These are phyloP conservation scores for Temnothorax unifasciatus DNA, from an alignment of 2,888 invertebrate species.

Conservation along the genomic window DNA sequence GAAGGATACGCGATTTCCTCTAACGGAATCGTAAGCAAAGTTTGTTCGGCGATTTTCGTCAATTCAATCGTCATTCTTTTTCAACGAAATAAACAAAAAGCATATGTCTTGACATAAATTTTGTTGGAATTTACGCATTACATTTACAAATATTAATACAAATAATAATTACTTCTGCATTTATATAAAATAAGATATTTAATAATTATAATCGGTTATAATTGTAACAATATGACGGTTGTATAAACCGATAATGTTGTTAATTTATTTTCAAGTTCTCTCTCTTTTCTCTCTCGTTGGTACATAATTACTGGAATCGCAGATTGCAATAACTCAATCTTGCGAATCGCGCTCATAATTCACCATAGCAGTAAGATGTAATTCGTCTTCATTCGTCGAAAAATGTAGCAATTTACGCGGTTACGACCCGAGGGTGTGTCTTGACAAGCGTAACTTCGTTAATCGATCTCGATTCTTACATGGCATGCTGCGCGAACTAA, in stretches of 20 bases:
- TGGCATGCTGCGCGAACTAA: constrained; percentile 19
- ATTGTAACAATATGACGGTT: background rate
- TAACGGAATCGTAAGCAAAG: constrained; percentile 10
- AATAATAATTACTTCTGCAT: background rate
- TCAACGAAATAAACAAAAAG: background rate
- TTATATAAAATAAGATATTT: constrained; percentile 5
- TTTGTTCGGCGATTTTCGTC: background rate
- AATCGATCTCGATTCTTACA: constrained; percentile 49
- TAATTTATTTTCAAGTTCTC: background rate
- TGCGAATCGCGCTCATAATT: background rate
- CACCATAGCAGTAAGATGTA: background rate
- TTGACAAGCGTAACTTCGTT: constrained; percentile 44
- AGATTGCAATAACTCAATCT: constrained; percentile 8
- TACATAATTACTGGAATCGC: constrained; percentile 14
- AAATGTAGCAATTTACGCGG: constrained; percentile 34
- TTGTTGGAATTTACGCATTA: background rate
- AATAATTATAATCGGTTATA: background rate
- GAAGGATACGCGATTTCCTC: constrained; percentile 57
- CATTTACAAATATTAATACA: background rate
- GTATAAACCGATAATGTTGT: background rate
- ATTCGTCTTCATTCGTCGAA: constrained; percentile 24
- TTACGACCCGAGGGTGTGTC: constrained; percentile 41
- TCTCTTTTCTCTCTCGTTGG: background rate
- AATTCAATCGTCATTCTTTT: background rate
- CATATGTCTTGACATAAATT: background rate